Evolutionary conservation across 2,888 invertebrate genomes (phyloP), one percentile per base, ranked within the genome.

Genomic region (Dichetophora obliterata): DNA sequence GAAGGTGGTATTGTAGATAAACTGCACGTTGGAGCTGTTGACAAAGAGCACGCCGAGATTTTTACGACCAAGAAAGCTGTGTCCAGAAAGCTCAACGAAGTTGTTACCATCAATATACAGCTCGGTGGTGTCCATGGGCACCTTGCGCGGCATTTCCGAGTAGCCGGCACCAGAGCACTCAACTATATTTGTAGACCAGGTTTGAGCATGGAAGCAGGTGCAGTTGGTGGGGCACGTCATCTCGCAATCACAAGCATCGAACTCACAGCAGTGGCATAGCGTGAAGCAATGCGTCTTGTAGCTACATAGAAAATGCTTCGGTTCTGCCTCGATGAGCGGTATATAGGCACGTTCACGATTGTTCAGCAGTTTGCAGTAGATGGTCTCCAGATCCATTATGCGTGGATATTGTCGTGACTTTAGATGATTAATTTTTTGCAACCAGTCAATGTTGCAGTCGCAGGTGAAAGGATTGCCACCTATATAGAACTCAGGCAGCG

Each of bases 211-310:
- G 91, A 96, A 98, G 88, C 98, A 98, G 78, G 95, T 95, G 91
- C 98, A 98, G 89, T 96, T 96, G 65, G 92, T 92, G 68, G 98
- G 98, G 88, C 98, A 98, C 82, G 95, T 96, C 95, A 97, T 97
- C 91, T 97, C 96, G 91, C 98, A 98, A 90, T 98, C 98, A 91
- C 98, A 98, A 73, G 96, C 96, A 89, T 97, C 97, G 90, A 96
- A 98, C 89, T 97, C 97, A 90, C 98, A 98, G 91, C 98, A 98
- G 88, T 96, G 96, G 87, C 98, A 98, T 80, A 96, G 91, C 16
- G 97, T 95, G 89, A 97, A 97, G 90, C 98, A 98, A 89, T 97
- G 96, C 57, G 95, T 95, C 90, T 95, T 95, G 90, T 98, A 98
- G 80, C 94, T 93, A 91, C 97, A 98, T 84, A 97, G 92, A 90